Base-by-base conservation (phyloP, 2,888 invertebrate genomes). In the Pseudeuparius sepicola region DNA sequence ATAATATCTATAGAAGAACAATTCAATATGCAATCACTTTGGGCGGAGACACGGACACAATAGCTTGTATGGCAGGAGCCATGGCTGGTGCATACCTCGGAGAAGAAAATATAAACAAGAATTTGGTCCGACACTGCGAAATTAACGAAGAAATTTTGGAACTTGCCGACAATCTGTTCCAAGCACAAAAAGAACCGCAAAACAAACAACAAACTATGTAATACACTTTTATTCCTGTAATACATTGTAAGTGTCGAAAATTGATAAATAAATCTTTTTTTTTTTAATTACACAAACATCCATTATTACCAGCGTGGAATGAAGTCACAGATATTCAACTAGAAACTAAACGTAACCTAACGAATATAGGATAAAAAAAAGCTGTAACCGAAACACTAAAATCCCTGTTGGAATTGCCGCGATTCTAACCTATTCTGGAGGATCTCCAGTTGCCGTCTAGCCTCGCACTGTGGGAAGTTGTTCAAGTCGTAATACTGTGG, bases 381-480 rank as follows among this genome's bases (percentile, higher is more conserved):
- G n/a, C n/a, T n/a, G n/a, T n/a, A n/a, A n/a, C n/a, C n/a, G 24
- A 41, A 46, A 48, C 54, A 53, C 65, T 78, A 89, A 70, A 88
- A 89, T 38, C 88, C 87, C 61, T 89, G 87, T 64, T 89, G 87
- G 64, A 74, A 90, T 46, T 83, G 83, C 57, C 84, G 78, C 11
- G 88, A 82, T 48, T 92, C 89, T 59, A 94, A 67, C 48, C 89
- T 73, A 30, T 80, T 75, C 56, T 89, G 89, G 42, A 97, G 66
- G 46, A 85, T 71, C 67, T 93, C 88, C 44, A 96, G 67, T 57
- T 93, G 92, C 31, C 96, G 68, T 55, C 88, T 84, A 4, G 97
- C 97, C 64, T 98, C 97, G 61, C 98, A 96, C 55, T 84, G 84
- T 0, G 98, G 97, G 71, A 98, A 99, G 66, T 96, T 97, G 56